These are phyloP conservation scores for Melanotus villosus DNA, from an alignment of 2,888 invertebrate genomes.

Conservation along the genomic window DNA sequence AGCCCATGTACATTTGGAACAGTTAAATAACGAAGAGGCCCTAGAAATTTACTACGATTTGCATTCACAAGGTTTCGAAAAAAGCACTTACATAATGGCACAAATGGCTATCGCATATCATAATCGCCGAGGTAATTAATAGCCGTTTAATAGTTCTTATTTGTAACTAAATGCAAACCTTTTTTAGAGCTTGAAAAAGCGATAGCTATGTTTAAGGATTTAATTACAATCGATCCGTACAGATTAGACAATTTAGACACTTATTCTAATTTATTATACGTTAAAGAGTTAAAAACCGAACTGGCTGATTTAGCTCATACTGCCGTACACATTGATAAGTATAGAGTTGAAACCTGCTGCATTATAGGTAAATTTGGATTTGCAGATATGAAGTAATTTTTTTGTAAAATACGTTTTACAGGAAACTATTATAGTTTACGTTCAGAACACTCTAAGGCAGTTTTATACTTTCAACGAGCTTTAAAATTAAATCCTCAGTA, in stretches of 20 bases:
- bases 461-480: constrained; percentile 95
- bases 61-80: constrained; percentile 84
- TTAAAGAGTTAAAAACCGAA: constrained; percentile 93
- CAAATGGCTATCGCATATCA: constrained; percentile 95
- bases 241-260: constrained; percentile 96
- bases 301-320: constrained; percentile 94
- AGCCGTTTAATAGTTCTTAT: neutral
- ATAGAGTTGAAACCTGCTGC: constrained; percentile 97
- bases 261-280: constrained; percentile 95
- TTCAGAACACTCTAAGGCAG: constrained; percentile 97
- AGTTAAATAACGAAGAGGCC: constrained; percentile 92
- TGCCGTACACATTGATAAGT: constrained; percentile 95
- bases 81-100: constrained; percentile 90
- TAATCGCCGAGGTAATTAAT: constrained; percentile 84
- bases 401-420: constrained; percentile 63
- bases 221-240: constrained; percentile 91
- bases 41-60: constrained; percentile 85
- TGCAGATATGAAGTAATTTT: no score
- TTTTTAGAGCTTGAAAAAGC: constrained; percentile 89
- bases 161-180: neutral
- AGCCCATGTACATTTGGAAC: constrained; percentile 90
- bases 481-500: constrained; percentile 94
- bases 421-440: constrained; percentile 97
- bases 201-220: constrained; percentile 85
- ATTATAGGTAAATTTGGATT: constrained; percentile 97